Percentiles rank a stretch among this genome's conserved stretches.
Evolutionary conservation across 2,113 vertebrate species (phyloP).

Genomic region (Bettongia penicillata): DNA sequence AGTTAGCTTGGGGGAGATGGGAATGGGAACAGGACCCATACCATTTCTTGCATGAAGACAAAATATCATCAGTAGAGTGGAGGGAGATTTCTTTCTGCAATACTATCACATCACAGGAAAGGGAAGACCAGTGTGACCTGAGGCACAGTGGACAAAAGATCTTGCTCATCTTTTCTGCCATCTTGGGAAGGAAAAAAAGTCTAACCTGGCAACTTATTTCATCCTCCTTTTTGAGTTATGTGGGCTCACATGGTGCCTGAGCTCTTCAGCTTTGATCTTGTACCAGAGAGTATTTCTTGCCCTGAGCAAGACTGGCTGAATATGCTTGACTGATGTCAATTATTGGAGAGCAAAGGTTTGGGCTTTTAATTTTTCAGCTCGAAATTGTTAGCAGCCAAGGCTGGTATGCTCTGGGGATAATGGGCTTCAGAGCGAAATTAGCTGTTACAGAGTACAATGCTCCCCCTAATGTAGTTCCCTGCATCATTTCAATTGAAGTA

Average conservation of each 20-base stretch:
- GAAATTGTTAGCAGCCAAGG: not conserved
- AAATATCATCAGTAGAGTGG: not conserved
- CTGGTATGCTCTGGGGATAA: not conserved
- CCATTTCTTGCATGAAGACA: not conserved
- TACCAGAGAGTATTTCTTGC: not conserved
- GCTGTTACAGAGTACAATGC: not conserved
- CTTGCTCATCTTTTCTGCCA: not conserved
- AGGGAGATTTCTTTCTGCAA: not conserved
- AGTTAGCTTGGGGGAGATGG: not conserved
- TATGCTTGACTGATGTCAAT: not conserved
- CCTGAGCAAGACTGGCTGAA: not conserved
- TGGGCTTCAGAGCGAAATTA: not conserved
- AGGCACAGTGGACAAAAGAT: not conserved
- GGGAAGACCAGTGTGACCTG: not conserved
- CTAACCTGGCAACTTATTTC: not conserved
- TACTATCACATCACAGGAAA: not conserved
- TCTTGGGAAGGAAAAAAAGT: not conserved
- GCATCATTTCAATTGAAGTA: not conserved
- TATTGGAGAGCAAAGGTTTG: not conserved
- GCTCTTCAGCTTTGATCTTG: not conserved
- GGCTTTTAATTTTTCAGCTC: not conserved
- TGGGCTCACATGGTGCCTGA: not conserved
- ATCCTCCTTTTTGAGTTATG: not conserved
- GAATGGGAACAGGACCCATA: not conserved
- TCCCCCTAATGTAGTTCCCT: not conserved